phyloP scores from a whole-genome alignment of 2,113 vertebrate genomes.

The Pachycephala philippinensis region DNA sequence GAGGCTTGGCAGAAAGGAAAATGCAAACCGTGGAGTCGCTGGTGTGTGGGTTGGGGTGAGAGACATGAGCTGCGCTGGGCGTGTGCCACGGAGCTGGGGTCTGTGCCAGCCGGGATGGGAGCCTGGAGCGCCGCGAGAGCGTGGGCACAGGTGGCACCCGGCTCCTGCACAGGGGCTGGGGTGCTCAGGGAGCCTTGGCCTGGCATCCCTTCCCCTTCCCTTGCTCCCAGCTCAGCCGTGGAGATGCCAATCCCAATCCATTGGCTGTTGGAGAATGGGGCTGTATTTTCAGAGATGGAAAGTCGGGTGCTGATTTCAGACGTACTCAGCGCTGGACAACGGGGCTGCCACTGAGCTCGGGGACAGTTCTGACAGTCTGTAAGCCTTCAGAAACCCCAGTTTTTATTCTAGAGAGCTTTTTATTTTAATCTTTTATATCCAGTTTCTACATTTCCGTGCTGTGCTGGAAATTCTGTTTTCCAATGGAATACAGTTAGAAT shows the following conservation, averaged over 20 bases:
- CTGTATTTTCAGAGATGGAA: neutral
- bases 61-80: neutral
- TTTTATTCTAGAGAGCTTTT: neutral
- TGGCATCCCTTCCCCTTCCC: neutral
- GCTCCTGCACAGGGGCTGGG: neutral
- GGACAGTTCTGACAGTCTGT: neutral
- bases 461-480: neutral
- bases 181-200: neutral
- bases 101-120: neutral
- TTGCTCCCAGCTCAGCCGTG: neutral
- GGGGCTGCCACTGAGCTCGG: neutral
- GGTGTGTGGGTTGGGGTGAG: neutral
- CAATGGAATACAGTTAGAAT: rapidly evolving
- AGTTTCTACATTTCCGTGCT: neutral
- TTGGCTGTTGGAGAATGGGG: neutral
- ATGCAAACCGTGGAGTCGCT: neutral
- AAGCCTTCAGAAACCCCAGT: neutral
- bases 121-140: rapidly evolving
- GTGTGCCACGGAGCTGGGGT: neutral
- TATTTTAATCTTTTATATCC: rapidly evolving
- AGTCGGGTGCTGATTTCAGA: neutral
- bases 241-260: neutral
- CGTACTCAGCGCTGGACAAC: rapidly evolving
- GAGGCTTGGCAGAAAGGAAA: neutral
- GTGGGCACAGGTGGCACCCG: neutral